These are phyloP conservation scores for Andrena bicolor DNA, from an alignment of 2,888 invertebrate species.

Conservation along the genomic window DNA sequence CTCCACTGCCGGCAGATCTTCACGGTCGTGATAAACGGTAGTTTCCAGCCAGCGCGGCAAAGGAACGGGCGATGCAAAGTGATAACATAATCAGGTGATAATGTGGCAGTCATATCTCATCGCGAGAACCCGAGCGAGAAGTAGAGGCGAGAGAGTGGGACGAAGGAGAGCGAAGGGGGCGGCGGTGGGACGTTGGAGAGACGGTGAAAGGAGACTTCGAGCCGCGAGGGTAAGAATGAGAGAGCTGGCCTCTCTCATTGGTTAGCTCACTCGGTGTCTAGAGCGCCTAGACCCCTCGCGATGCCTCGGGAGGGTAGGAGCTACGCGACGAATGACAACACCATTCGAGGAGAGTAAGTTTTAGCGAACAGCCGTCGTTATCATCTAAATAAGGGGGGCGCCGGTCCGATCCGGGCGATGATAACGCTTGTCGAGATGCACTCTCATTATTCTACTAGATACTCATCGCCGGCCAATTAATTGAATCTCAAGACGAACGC, in stretches of 20 bases:
- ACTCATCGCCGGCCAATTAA: conserved; percentile 75
- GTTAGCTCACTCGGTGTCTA: conserved; percentile 64
- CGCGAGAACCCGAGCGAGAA: conserved; percentile 63
- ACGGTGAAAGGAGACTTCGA: conserved; percentile 28
- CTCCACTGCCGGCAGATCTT: conserved; percentile 54
- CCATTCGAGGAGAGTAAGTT: conserved; percentile 72
- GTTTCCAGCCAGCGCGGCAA: conserved; percentile 74
- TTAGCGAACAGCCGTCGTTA: conserved; percentile 74
- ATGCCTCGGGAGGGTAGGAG: conserved; percentile 43
- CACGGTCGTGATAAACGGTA: conserved; percentile 77
- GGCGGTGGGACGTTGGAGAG: conserved; percentile 19
- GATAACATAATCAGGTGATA: conserved; percentile 84
- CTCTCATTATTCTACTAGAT: conserved; percentile 76
- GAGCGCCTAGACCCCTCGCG: conserved; percentile 62
- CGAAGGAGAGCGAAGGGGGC: background rate
- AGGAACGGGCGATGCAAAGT: conserved; percentile 81
- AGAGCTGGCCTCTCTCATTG: conserved; percentile 63
- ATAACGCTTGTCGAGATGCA: conserved; percentile 75
- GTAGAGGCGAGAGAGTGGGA: conserved; percentile 11
- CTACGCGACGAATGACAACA: conserved; percentile 74
- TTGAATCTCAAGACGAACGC: conserved; percentile 73
- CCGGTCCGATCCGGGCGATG: conserved; percentile 66
- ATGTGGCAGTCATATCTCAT: conserved; percentile 81
- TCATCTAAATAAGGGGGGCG: conserved; percentile 73
- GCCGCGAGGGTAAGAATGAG: background rate